A percentile compares a stretch with the other conserved stretches of the same genome.
Conservation (phyloP, 2,888 invertebrate species). For the Ormia ochracea region DNA sequence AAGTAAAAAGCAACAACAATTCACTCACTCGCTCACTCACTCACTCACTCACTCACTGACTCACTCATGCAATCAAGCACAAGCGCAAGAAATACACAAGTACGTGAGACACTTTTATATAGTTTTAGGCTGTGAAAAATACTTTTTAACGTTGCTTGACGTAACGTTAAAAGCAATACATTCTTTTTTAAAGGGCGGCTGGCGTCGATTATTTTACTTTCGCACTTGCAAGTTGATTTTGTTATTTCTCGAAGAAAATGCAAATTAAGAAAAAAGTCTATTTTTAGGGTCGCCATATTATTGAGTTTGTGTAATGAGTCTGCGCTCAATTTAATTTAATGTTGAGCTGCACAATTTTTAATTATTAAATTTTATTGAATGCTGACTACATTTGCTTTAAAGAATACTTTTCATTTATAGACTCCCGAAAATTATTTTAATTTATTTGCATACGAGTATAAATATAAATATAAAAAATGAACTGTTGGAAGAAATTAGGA, state of each 20-base stretch:
- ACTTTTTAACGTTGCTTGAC: too few species aligned
- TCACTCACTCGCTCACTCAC: neutral
- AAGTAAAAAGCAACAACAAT: too few species aligned
- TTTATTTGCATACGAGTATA: too few species aligned
- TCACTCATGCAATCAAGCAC: too few species aligned
- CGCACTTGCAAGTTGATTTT: neutral
- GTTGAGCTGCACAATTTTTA: neutral
- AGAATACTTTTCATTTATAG: too few species aligned
- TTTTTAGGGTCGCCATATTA: neutral
- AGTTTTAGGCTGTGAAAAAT: slow-evolving; percentile 21
- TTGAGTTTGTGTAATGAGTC: neutral
- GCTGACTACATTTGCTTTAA: too few species aligned
- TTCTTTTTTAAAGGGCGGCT: neutral
- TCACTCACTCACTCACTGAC: neutral
- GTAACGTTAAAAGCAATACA: neutral
- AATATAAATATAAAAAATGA: too few species aligned
- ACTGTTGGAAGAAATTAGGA: too few species aligned
- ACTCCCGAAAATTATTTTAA: too few species aligned
- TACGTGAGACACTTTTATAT: slow-evolving; percentile 12
- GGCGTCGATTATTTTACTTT: neutral
- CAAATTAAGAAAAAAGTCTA: neutral
- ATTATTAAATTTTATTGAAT: too few species aligned
- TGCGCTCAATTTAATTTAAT: neutral
- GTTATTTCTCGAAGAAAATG: neutral
- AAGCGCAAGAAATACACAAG: neutral